Evolutionary conservation across 2,797 vertebrate species (phyloP), one percentile per base, ranked within the genome.

Genomic region (Oceanodroma leucorhoa): DNA sequence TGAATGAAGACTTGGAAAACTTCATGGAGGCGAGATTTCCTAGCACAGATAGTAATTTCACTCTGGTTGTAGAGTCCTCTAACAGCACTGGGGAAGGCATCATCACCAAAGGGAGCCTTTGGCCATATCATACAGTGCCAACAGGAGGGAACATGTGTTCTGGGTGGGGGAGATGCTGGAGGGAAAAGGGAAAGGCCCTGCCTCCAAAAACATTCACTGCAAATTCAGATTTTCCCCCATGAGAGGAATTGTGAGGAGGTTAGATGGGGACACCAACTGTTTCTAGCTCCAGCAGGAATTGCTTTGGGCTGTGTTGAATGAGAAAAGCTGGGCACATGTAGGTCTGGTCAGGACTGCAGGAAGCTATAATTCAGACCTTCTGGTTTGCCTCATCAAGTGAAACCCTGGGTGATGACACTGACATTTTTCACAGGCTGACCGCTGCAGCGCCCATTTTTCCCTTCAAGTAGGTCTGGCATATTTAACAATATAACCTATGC

Each of bases 231-330:
- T 64, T 60, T 6, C 38, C 26, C 67, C 84, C 12, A 13, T 3
- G 12, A 71, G 14, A 77, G 32, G 45, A 30, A 38, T 19, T 61
- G 45, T 69, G 79, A 86, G 45, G 34, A 94, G 79, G 87, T 93
- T 92, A 92, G 62, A 55, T 87, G 40, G 88, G 89, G 61, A 94
- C 82, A 83, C 87, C 79, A 87, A 87, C 82, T 80, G 57, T 88
- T 93, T 75, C 50, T 45, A 86, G 34, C 29, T 90, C 72, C 54
- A 78, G 57, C 53, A 95, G 53, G 84, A 89, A 62, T 85, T 40
- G 65, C 72, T 95, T 61, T 83, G 64, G 89, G 70, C 83, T 90
- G 77, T 81, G 54, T 72, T 82, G 93, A 87, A 94, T 94, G 38
- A 95, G 90, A 76, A 93, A 92, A 84, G 11, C 73, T 87, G 61